phyloP scores from a whole-genome alignment of 1,140 invertebrate genomes.

The Episyrphus balteatus region DNA sequence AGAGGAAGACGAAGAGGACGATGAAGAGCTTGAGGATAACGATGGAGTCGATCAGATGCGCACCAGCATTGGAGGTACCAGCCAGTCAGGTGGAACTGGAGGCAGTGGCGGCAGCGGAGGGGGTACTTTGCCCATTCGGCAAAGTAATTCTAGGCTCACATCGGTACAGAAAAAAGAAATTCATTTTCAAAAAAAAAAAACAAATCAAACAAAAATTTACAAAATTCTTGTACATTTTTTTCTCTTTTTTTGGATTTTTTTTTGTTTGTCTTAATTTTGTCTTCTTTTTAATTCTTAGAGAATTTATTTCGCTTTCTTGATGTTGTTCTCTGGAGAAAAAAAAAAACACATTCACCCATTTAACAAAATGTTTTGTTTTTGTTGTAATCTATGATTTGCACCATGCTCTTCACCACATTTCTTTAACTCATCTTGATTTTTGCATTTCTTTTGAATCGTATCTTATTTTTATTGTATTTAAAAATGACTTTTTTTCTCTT shows the following conservation, averaged over 20 bases:
- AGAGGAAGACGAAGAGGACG: conserved; percentile 6
- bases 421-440: too few relatives aligned
- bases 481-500: too few relatives aligned
- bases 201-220: background rate
- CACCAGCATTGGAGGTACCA: background rate
- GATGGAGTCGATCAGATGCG: background rate
- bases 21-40: background rate
- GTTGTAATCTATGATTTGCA: too few relatives aligned
- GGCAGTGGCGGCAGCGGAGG: background rate
- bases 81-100: background rate
- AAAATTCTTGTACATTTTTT: too few relatives aligned
- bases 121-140: conserved; percentile 4
- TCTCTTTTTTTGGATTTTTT: background rate
- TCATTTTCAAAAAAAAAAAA: too few relatives aligned
- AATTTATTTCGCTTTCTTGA: background rate
- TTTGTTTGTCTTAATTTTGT: conserved; percentile 2
- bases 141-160: background rate
- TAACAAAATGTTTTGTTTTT: background rate
- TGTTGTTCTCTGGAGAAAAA: background rate
- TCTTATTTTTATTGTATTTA: too few relatives aligned
- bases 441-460: too few relatives aligned
- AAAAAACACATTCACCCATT: background rate
- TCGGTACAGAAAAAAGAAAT: conserved; percentile 1
- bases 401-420: too few relatives aligned
- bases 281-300: background rate